phyloP scores from a whole-genome alignment of 2,113 vertebrate species.

The Psilopogon haemacephalus region DNA sequence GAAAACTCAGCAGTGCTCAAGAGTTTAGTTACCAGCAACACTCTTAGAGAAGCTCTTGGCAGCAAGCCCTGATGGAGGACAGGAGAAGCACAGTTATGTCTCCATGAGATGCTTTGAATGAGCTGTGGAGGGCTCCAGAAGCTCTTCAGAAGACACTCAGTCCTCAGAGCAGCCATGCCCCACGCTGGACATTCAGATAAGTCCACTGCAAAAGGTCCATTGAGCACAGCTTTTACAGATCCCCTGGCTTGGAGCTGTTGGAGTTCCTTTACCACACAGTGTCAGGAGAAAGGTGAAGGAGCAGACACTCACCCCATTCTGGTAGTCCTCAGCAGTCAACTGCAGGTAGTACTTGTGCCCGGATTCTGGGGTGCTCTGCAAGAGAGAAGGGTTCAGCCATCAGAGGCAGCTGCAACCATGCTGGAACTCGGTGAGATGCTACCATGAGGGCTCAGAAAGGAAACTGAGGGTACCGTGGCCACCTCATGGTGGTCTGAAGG shows the following conservation, averaged over 20 bases:
- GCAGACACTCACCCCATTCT: slow-evolving; percentile 62
- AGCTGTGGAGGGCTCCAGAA: background rate
- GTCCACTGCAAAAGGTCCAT: fast-evolving
- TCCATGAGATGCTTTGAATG: background rate
- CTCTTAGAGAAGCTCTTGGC: background rate
- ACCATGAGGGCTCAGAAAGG: fast-evolving
- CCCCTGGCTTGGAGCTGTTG: background rate
- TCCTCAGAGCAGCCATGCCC: background rate
- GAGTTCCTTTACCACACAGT: fast-evolving
- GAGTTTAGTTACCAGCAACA: background rate
- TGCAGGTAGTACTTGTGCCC: slow-evolving; percentile 68
- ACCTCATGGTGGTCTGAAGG: background rate
- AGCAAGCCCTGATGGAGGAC: background rate
- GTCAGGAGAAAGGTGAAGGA: fast-evolving
- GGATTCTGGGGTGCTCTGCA: slow-evolving; percentile 58
- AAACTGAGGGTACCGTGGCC: no score
- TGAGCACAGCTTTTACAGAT: fast-evolving
- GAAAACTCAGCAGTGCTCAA: background rate
- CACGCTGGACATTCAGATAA: background rate
- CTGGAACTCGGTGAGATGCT: background rate
- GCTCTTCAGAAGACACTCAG: background rate
- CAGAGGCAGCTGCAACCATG: fast-evolving
- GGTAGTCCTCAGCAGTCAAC: slow-evolving; percentile 64
- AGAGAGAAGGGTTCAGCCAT: background rate
- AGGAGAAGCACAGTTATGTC: fast-evolving